Evolutionary conservation across 2,113 vertebrate species (phyloP).

Genomic region (Otus sunia): DNA sequence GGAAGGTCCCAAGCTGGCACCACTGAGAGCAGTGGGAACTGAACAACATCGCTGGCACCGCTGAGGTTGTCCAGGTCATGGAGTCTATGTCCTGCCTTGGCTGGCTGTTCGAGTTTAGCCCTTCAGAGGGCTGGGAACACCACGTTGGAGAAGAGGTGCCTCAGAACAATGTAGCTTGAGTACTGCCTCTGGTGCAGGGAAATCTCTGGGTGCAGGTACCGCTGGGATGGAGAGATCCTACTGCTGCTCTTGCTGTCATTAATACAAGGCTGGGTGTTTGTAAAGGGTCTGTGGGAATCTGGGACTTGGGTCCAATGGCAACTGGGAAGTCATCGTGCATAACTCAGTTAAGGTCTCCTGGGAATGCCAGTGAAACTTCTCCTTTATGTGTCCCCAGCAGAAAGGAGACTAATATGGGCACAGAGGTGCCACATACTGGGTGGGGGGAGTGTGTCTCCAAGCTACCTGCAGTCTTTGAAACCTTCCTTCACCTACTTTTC

Average conservation of each 20-base stretch:
- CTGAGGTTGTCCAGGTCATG: neutral
- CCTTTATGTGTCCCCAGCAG: neutral
- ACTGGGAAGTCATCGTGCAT: neutral
- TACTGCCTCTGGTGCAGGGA: neutral
- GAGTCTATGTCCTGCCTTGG: neutral
- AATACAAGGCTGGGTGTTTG: neutral
- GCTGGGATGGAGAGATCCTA: neutral
- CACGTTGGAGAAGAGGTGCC: neutral
- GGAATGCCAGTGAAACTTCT: neutral
- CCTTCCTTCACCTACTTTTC: neutral
- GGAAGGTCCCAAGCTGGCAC: neutral
- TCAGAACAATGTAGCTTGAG: neutral
- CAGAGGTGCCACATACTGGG: neutral
- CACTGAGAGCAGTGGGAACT: neutral
- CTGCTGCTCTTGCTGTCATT: neutral
- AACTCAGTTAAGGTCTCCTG: neutral
- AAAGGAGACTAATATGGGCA: neutral
- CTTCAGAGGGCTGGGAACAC: neutral
- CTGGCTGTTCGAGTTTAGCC: neutral
- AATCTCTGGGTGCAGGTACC: neutral
- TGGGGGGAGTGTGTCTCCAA: neutral
- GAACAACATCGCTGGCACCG: neutral
- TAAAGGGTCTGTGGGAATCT: neutral
- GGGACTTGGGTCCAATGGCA: neutral
- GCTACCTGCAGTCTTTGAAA: neutral